These are phyloP conservation scores for Tretioscincus oriximinensis DNA, from an alignment of 2,113 vertebrate genomes.

Conservation along the genomic window DNA sequence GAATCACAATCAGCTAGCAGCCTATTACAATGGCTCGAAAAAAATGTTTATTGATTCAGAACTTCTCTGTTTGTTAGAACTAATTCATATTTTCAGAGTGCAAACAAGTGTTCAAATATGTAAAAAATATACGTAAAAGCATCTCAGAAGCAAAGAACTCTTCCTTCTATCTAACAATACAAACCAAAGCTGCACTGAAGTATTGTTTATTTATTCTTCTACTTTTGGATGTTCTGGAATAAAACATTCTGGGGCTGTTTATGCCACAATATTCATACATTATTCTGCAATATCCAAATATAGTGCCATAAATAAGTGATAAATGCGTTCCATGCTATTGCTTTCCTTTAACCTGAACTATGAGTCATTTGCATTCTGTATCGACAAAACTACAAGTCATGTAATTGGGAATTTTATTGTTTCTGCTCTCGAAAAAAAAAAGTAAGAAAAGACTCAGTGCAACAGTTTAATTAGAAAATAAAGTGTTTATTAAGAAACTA, in stretches of 20 bases:
- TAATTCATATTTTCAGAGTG: not conserved
- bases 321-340: too few relatives aligned
- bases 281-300: too few relatives aligned
- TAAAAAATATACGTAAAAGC: not conserved
- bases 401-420: slow-evolving; percentile 35
- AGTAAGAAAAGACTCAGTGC: slow-evolving; percentile 71
- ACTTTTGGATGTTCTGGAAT: too few relatives aligned
- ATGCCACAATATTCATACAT: too few relatives aligned
- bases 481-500: slow-evolving; percentile 90
- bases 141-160: not conserved
- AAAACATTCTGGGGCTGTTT: too few relatives aligned
- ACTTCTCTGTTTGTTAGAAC: not conserved
- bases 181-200: too few relatives aligned
- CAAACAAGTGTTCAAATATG: not conserved
- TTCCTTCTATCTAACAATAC: too few relatives aligned
- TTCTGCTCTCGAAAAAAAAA: slow-evolving; percentile 70
- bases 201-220: too few relatives aligned
- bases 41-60: not conserved
- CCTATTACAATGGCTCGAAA: not conserved
- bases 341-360: not conserved
- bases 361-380: not conserved
- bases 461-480: slow-evolving; percentile 84
- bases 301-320: too few relatives aligned
- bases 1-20: not conserved
- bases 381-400: not conserved